These are phyloP conservation scores for Aspidoscelis tigris DNA, from an alignment of 2,113 vertebrate genomes.

Conservation along the genomic window DNA sequence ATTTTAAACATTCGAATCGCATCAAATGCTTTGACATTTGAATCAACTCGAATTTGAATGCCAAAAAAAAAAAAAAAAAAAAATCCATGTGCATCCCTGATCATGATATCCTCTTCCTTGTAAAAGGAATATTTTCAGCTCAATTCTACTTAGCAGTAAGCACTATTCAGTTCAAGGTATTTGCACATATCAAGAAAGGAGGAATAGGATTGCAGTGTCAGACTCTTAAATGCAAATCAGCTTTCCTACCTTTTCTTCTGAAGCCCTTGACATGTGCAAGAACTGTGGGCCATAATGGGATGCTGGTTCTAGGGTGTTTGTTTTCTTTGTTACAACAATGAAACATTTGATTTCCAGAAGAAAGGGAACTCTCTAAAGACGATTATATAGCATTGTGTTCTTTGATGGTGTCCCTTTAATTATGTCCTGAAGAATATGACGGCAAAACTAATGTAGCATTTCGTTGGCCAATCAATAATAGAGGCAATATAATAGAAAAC, in stretches of 20 bases:
- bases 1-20: no score
- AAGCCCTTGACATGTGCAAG: not conserved
- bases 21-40: no score
- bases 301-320: not conserved
- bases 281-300: not conserved
- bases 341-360: not conserved
- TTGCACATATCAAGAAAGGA: not conserved
- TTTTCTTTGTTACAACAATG: not conserved
- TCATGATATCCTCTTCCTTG: not conserved
- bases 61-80: no score
- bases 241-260: not conserved
- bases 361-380: constrained; percentile 21
- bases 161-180: not conserved
- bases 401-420: constrained; percentile 24
- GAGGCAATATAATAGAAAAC: constrained; percentile 31
- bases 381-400: not conserved
- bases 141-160: not conserved
- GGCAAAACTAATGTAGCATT: constrained; percentile 11
- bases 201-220: not conserved
- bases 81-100: no score
- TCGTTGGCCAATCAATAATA: constrained; percentile 15
- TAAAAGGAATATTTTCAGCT: not conserved
- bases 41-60: no score
- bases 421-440: not conserved
- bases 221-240: not conserved